These are phyloP conservation scores for Abrostola triplasia DNA, from an alignment of 2,888 invertebrate species.

Conservation along the genomic window DNA sequence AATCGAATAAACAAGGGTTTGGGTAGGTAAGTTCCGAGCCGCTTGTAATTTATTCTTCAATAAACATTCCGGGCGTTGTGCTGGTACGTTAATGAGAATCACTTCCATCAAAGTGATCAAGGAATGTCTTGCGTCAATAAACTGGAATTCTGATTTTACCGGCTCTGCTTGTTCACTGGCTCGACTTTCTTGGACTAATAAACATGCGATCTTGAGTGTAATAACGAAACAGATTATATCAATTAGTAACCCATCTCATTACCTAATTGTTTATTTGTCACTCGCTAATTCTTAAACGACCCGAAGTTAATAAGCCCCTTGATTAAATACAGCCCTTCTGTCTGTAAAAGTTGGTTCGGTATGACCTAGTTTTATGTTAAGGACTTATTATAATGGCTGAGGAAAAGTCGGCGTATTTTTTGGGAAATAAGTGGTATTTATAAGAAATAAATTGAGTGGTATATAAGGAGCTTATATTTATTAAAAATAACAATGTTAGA, in stretches of 20 bases:
- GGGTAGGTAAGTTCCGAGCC: slow-evolving; percentile 19
- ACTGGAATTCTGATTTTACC: slow-evolving; percentile 26
- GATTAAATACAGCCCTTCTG: neutral
- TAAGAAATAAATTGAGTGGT: neutral
- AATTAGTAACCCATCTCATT: neutral
- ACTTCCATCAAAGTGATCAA: slow-evolving; percentile 54
- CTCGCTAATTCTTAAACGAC: neutral
- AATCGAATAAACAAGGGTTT: slow-evolving; percentile 65
- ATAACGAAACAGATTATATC: neutral
- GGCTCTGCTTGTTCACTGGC: neutral
- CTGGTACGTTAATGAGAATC: slow-evolving; percentile 62
- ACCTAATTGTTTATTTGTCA: neutral
- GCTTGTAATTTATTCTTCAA: slow-evolving; percentile 54
- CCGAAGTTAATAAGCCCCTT: neutral
- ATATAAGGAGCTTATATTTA: too few relatives aligned
- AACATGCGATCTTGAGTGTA: neutral
- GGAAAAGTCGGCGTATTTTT: neutral
- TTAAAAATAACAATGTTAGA: too few relatives aligned
- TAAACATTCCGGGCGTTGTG: slow-evolving; percentile 56
- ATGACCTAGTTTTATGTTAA: neutral
- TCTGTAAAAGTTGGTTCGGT: neutral
- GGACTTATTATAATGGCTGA: neutral
- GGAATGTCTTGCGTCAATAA: slow-evolving; percentile 46
- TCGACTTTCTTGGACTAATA: neutral
- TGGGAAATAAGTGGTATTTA: neutral